Percentiles rank a stretch among this genome's conserved stretches.
Conservation (phyloP, 1,140 invertebrate species). For the Melitaea cinxia region DNA sequence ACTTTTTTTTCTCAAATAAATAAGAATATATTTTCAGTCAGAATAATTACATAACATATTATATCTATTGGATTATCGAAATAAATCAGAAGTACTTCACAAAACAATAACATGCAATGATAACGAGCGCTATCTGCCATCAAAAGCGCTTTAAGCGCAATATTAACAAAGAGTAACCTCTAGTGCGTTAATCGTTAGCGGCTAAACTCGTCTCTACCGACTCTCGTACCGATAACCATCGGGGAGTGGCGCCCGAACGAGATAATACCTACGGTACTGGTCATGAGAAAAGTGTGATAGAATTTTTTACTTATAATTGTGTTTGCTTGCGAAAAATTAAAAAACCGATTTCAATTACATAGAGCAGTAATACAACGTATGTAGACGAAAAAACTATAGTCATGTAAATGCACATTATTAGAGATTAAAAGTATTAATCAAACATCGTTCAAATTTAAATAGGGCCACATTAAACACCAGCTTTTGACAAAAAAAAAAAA, state of each 20-base stretch:
- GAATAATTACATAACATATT: background rate
- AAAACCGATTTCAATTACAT: too few relatives aligned
- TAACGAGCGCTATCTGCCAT: background rate
- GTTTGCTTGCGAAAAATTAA: background rate
- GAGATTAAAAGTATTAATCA: too few relatives aligned
- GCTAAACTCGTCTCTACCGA: slow-evolving; percentile 32
- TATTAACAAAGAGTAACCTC: slow-evolving; percentile 30
- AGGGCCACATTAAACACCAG: too few relatives aligned
- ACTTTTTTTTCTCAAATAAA: too few relatives aligned
- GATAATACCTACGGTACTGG: slow-evolving; percentile 3
- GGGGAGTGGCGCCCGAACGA: slow-evolving; percentile 30
- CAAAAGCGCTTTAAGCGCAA: slow-evolving; percentile 14
- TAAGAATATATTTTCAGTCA: too few relatives aligned
- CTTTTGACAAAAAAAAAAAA: too few relatives aligned
- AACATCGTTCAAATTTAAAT: too few relatives aligned
- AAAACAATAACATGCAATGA: background rate
- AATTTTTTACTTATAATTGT: background rate
- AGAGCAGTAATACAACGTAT: too few relatives aligned
- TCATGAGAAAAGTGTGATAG: background rate
- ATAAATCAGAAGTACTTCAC: background rate
- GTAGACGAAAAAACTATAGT: too few relatives aligned
- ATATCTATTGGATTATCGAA: background rate
- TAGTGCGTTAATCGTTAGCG: slow-evolving; percentile 37
- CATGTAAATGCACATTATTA: too few relatives aligned
- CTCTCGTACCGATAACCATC: slow-evolving; percentile 41